These are phyloP conservation scores for Plodia interpunctella DNA, from an alignment of 1,140 invertebrate species.

Conservation along the genomic window DNA sequence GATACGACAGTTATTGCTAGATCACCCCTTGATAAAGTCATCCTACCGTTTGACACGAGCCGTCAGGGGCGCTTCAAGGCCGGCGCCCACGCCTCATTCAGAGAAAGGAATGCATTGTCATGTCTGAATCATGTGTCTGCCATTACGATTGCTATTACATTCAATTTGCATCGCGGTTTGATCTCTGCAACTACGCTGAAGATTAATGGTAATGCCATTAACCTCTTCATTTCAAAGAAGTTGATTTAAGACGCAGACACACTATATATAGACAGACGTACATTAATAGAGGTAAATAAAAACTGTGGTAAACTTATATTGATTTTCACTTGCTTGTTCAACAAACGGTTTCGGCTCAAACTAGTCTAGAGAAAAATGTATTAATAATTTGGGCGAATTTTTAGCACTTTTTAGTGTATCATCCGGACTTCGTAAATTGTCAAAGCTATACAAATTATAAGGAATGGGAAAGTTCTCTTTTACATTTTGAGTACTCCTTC, in stretches of 20 bases:
- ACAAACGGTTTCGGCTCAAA: too few species aligned
- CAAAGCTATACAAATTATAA: too few species aligned
- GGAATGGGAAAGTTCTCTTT: too few species aligned
- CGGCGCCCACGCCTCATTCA: conserved; percentile 1
- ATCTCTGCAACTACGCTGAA: not conserved
- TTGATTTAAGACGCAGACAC: not conserved
- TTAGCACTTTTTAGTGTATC: too few species aligned
- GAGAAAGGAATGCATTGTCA: conserved; percentile 9
- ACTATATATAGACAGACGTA: too few species aligned
- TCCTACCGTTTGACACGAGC: not conserved
- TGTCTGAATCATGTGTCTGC: conserved; percentile 28
- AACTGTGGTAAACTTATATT: too few species aligned
- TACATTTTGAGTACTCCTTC: too few species aligned
- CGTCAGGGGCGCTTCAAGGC: not conserved
- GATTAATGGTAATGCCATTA: conserved; percentile 12
- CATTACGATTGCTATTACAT: conserved; percentile 25
- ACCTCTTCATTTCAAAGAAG: conserved; percentile 3
- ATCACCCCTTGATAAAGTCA: conserved; percentile 1
- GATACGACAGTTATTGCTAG: not conserved
- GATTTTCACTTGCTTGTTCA: too few species aligned
- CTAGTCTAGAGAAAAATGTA: too few species aligned
- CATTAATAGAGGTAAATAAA: too few species aligned
- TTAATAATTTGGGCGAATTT: too few species aligned
- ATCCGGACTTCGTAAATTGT: too few species aligned
- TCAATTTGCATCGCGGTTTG: conserved; percentile 26